Conservation (phyloP, 2,113 vertebrate genomes). For the Chrysochloris asiatica region DNA sequence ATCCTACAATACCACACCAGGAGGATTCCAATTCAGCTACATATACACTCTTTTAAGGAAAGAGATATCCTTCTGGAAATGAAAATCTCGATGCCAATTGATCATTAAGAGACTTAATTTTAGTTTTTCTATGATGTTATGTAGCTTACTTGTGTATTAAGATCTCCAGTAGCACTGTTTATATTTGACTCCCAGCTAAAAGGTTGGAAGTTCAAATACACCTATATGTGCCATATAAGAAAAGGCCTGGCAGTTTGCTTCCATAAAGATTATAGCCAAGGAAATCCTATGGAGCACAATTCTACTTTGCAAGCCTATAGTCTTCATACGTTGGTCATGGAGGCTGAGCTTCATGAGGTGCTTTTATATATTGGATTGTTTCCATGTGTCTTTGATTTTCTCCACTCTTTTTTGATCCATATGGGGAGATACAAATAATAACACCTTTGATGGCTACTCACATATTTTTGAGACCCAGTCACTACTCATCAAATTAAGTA, state of each 20-base stretch:
- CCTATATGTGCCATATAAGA: background rate
- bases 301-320: too few species aligned
- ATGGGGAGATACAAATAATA: too few species aligned
- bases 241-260: background rate
- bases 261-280: background rate
- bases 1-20: too few species aligned
- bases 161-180: background rate
- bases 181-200: background rate
- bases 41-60: background rate
- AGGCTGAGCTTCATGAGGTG: too few species aligned
- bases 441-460: too few species aligned
- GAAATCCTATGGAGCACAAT: background rate
- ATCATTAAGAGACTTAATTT: background rate
- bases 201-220: background rate
- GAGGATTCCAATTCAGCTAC: background rate
- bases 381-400: too few species aligned
- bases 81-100: background rate
- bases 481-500: too few species aligned
- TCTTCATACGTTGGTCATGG: too few species aligned
- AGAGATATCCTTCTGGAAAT: background rate
- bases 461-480: too few species aligned
- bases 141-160: background rate
- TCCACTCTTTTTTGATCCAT: too few species aligned
- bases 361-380: too few species aligned
- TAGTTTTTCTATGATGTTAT: conserved; percentile 9